A percentile compares a stretch with the other conserved stretches of the same genome.
Evolutionary conservation across 2,797 vertebrate species (phyloP).

Genomic region (Myotis planiceps): DNA sequence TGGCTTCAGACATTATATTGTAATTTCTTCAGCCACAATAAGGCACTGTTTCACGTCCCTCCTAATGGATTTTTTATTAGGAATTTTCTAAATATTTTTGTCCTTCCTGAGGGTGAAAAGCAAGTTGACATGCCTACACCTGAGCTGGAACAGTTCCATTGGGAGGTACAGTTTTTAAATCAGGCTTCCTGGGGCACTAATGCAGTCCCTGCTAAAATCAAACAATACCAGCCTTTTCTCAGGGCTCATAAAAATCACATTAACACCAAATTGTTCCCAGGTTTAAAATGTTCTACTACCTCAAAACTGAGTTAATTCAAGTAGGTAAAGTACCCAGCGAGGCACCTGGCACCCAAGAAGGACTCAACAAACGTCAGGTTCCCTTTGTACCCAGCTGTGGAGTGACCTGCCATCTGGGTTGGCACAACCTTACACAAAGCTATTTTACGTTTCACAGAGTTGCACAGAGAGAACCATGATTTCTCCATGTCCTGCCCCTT

Average conservation of each 20-base stretch:
- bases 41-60: neutral
- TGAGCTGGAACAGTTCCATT: fast-evolving
- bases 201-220: neutral
- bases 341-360: neutral
- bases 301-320: neutral
- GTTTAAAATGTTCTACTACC: conserved; percentile 25
- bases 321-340: neutral
- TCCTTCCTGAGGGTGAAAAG: neutral
- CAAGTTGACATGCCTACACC: neutral
- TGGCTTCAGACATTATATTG: neutral
- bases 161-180: neutral
- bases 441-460: neutral
- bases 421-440: neutral
- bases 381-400: neutral
- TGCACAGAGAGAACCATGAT: neutral
- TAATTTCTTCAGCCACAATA: neutral
- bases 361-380: neutral
- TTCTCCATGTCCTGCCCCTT: neutral
- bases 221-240: neutral
- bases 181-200: neutral
- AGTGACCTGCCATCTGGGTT: neutral
- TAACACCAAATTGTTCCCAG: neutral
- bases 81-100: neutral
- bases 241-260: neutral
- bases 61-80: neutral